Conservation (phyloP, 2,797 vertebrate genomes). For the Coendou prehensilis region DNA sequence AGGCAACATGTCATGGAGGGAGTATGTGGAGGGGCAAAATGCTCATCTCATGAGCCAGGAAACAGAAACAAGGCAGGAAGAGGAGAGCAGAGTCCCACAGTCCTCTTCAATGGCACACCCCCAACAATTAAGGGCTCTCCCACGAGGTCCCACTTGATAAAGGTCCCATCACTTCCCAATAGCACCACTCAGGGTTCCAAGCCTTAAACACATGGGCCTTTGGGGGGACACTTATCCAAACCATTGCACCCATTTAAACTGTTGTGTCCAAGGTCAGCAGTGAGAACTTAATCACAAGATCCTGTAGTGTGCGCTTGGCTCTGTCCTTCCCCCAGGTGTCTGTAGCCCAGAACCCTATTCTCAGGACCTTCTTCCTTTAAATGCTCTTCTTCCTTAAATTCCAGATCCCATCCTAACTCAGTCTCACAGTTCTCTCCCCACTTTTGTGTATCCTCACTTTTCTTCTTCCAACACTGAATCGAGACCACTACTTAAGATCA, state of each 20-base stretch:
- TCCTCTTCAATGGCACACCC: not conserved
- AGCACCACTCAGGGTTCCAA: not conserved
- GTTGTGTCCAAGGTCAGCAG: not conserved
- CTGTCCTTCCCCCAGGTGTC: rapidly evolving
- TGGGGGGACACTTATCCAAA: not conserved
- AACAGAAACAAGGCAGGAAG: not conserved
- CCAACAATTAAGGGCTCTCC: not conserved
- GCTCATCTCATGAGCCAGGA: not conserved
- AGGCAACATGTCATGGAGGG: not conserved
- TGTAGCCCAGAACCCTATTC: not conserved
- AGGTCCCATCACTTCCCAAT: not conserved
- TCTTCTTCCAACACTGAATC: not conserved
- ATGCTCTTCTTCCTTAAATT: not conserved
- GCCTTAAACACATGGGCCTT: not conserved
- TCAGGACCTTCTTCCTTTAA: not conserved
- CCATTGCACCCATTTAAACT: not conserved
- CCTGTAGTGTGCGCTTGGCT: not conserved
- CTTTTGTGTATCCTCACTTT: not conserved
- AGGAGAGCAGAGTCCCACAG: not conserved
- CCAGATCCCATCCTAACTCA: not conserved
- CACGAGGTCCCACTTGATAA: not conserved
- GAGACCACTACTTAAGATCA: not conserved
- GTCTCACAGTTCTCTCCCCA: too few species aligned
- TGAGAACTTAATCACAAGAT: not conserved
- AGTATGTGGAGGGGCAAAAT: not conserved